Percentiles rank a stretch among this genome's conserved stretches.
Evolutionary conservation across 2,113 vertebrate genomes (phyloP).

Genomic region (Varanus salvator): DNA sequence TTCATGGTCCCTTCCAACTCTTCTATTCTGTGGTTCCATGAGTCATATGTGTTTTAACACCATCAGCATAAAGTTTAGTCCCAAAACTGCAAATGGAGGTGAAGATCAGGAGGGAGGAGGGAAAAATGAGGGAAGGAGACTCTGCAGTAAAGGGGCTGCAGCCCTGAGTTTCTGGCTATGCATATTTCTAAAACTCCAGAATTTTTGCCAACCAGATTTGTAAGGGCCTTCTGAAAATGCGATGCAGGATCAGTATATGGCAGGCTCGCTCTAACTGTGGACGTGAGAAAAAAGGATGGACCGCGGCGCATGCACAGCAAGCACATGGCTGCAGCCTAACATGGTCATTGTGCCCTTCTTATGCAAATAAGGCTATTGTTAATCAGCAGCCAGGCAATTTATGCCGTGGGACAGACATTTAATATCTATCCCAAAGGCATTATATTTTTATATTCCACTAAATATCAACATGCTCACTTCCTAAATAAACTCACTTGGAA

Average conservation of each 20-base stretch:
- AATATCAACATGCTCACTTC: neutral
- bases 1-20: too few relatives aligned
- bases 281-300: neutral
- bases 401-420: neutral
- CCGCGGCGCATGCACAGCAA: too few relatives aligned
- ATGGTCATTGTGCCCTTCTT: neutral
- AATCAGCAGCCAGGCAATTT: conserved; percentile 2
- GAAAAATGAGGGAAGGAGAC: too few relatives aligned
- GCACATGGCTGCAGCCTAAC: neutral
- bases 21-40: neutral
- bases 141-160: too few relatives aligned
- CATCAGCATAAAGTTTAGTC: neutral
- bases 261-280: conserved; percentile 15
- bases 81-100: neutral
- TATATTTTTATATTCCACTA: conserved; percentile 22
- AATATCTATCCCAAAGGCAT: neutral
- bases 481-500: neutral
- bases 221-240: neutral
- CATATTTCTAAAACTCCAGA: neutral
- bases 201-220: neutral
- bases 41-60: neutral
- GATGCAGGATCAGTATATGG: conserved; percentile 20
- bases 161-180: neutral
- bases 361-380: neutral
- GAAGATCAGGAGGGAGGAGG: neutral